phyloP scores from a whole-genome alignment of 2,113 vertebrate genomes.

The Orycteropus afer region DNA sequence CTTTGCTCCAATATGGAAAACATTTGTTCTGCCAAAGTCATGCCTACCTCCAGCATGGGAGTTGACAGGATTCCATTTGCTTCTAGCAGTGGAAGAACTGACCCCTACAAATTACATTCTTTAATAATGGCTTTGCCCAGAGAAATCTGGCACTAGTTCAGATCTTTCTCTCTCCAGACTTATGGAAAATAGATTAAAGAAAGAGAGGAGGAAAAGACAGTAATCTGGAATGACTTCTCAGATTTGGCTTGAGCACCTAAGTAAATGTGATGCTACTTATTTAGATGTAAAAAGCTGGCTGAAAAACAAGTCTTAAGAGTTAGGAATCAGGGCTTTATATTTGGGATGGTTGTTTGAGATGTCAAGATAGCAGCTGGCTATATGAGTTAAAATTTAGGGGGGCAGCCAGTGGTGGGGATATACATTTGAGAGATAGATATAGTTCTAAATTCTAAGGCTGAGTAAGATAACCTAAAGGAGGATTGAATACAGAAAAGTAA shows the following conservation, averaged over 20 bases:
- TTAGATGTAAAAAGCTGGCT: neutral
- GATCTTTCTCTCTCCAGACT: constrained; percentile 32
- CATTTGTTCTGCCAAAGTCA: constrained; percentile 60
- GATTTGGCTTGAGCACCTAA: neutral
- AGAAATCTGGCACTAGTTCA: constrained; percentile 47
- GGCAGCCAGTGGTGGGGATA: neutral
- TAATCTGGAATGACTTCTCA: neutral
- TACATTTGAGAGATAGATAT: neutral
- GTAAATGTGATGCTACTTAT: neutral
- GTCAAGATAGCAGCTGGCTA: neutral
- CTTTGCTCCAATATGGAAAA: constrained; percentile 57
- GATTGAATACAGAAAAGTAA: neutral
- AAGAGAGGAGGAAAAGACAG: neutral
- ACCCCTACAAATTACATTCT: constrained; percentile 61
- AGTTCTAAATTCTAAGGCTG: neutral
- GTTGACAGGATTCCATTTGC: constrained; percentile 53
- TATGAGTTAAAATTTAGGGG: neutral
- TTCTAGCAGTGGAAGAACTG: constrained; percentile 35
- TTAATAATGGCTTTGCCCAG: constrained; percentile 53
- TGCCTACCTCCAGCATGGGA: constrained; percentile 40
- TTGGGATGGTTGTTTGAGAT: neutral
- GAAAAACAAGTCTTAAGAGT: neutral
- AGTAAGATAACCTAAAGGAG: neutral
- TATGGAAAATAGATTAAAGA: neutral
- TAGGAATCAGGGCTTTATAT: neutral